Conservation (phyloP, 2,113 vertebrate genomes). For the Phylloscopus trochilus region DNA sequence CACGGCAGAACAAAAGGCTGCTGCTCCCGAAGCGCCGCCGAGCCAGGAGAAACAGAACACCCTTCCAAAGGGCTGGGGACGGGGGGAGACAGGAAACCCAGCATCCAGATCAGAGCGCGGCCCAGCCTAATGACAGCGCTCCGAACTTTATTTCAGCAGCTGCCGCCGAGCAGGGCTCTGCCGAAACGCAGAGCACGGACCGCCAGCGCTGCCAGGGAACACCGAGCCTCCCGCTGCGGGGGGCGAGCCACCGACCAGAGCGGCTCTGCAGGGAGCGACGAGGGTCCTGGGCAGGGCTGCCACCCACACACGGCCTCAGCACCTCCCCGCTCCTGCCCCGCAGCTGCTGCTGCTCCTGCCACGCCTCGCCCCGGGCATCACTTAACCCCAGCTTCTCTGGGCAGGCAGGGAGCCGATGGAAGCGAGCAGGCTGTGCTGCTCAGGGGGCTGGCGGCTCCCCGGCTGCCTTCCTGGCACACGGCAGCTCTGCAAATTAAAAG, state of each 20-base stretch:
- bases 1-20: not conserved
- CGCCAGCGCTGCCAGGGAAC: not conserved
- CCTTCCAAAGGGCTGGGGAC: not conserved
- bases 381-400: not conserved
- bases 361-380: not conserved
- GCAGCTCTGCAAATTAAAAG: not conserved
- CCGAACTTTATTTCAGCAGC: not conserved
- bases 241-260: accelerated
- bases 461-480: not conserved
- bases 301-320: not conserved
- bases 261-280: accelerated
- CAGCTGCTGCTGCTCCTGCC: not conserved
- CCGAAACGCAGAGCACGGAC: not conserved
- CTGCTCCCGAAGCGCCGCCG: not conserved
- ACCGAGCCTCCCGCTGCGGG: accelerated
- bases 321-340: not conserved
- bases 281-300: not conserved
- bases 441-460: not conserved
- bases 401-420: not conserved
- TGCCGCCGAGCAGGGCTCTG: not conserved
- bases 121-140: not conserved
- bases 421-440: not conserved
- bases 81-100: not conserved
- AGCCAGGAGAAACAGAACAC: constrained; percentile 16
- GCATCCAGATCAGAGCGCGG: not conserved